Evolutionary conservation across 1,140 invertebrate genomes (phyloP).

Genomic region (Carposina sasakii): DNA sequence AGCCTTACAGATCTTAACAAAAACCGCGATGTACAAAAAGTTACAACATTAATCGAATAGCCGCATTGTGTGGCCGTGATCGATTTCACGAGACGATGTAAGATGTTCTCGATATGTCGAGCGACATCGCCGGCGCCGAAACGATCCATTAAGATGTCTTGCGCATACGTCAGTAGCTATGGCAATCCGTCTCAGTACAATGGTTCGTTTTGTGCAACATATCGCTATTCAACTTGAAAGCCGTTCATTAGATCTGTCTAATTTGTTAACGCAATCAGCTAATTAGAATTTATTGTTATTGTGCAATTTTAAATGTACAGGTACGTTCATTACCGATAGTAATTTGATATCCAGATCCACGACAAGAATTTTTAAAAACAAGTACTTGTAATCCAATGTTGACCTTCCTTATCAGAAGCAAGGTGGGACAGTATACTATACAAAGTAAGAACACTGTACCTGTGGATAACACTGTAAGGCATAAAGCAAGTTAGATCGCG

Average conservation of each 20-base stretch:
- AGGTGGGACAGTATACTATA: too few relatives aligned
- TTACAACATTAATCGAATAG: constrained; percentile 41
- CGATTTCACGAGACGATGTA: constrained; percentile 34
- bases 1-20: constrained; percentile 28
- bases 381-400: too few relatives aligned
- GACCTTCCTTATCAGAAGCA: too few relatives aligned
- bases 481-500: too few relatives aligned
- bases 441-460: too few relatives aligned
- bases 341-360: too few relatives aligned
- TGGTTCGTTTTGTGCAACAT: constrained; percentile 29
- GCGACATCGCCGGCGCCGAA: constrained; percentile 13
- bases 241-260: constrained; percentile 16
- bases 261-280: constrained; percentile 22
- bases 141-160: constrained; percentile 28
- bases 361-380: too few relatives aligned
- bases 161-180: not conserved
- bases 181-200: constrained; percentile 16
- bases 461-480: too few relatives aligned
- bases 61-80: constrained; percentile 33
- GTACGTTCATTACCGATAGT: too few relatives aligned
- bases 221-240: constrained; percentile 21
- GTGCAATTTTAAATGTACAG: too few relatives aligned
- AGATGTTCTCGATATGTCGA: constrained; percentile 28
- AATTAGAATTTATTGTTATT: too few relatives aligned
- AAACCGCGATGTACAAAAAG: constrained; percentile 27